Conservation (phyloP, 1,140 invertebrate genomes). For the Cryptotermes secundus region DNA sequence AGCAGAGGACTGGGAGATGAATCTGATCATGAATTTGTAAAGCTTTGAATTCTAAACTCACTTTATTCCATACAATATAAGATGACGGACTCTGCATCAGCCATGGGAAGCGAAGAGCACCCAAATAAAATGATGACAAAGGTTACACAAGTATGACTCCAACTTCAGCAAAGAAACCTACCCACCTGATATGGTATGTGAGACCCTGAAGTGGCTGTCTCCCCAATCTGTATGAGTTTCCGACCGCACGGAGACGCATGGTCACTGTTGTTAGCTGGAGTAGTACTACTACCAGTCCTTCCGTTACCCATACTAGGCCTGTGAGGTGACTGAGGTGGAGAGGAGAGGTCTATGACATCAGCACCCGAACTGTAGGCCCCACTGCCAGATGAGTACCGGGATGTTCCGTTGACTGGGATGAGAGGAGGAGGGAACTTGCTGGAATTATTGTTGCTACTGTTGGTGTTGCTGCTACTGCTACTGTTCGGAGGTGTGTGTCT, state of each 20-base stretch:
- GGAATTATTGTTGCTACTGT: slow-evolving; percentile 24
- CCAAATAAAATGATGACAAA: no score
- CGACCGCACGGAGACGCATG: slow-evolving; percentile 44
- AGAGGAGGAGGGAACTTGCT: slow-evolving; percentile 57
- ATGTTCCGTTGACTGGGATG: slow-evolving; percentile 49
- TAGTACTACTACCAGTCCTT: slow-evolving; percentile 38
- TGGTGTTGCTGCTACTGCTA: slow-evolving; percentile 31
- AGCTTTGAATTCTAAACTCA: no score
- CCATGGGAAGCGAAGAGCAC: no score
- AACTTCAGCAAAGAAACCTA: no score
- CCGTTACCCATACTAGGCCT: slow-evolving; percentile 32
- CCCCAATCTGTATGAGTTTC: slow-evolving; percentile 63
- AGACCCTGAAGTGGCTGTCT: slow-evolving; percentile 56
- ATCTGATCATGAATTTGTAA: no score
- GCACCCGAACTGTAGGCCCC: slow-evolving; percentile 26
- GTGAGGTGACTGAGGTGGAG: slow-evolving; percentile 43
- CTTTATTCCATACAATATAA: no score
- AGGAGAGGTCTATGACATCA: slow-evolving; percentile 44
- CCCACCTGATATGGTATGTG: slow-evolving; percentile 64
- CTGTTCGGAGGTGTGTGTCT: slow-evolving; percentile 51
- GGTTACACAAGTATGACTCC: no score
- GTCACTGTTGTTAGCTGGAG: slow-evolving; percentile 25
- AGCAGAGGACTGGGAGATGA: no score
- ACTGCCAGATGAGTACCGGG: slow-evolving; percentile 27
- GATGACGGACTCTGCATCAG: no score